Evolutionary conservation across 1,140 invertebrate species (phyloP).

Genomic region (Octopus sinensis): DNA sequence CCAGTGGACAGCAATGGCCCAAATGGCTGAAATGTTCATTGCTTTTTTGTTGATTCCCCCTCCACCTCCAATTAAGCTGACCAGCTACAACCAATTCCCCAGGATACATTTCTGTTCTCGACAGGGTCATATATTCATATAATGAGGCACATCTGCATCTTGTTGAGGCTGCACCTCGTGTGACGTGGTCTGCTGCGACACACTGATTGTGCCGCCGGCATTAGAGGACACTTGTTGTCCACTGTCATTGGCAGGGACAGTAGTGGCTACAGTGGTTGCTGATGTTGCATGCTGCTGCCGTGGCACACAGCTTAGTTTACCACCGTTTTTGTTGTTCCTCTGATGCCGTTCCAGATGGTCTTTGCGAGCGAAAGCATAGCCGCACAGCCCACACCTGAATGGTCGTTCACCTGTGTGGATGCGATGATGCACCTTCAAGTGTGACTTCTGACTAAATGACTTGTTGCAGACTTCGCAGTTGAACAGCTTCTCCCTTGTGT

Average conservation of each 20-base stretch:
- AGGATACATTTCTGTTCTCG: not conserved
- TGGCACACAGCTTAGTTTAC: not conserved
- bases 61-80: too few relatives aligned
- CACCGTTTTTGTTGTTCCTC: not conserved
- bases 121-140: constrained; percentile 9
- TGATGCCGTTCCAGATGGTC: not conserved
- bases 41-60: too few relatives aligned
- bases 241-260: not conserved
- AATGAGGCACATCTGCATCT: not conserved
- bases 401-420: constrained; percentile 56
- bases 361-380: constrained; percentile 49
- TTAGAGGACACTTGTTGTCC: not conserved
- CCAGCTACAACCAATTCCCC: not conserved
- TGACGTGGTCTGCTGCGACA: not conserved
- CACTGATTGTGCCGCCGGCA: not conserved
- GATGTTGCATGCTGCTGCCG: not conserved
- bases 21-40: too few relatives aligned
- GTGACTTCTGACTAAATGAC: constrained; percentile 48
- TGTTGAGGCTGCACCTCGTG: not conserved
- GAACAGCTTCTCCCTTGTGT: constrained; percentile 44
- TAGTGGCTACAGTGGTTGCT: not conserved
- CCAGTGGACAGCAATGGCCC: too few relatives aligned
- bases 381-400: constrained; percentile 50
- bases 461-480: constrained; percentile 45
- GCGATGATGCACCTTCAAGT: constrained; percentile 49